Conservation (phyloP, 2,888 invertebrate species). For the Therioaphis trifolii region DNA sequence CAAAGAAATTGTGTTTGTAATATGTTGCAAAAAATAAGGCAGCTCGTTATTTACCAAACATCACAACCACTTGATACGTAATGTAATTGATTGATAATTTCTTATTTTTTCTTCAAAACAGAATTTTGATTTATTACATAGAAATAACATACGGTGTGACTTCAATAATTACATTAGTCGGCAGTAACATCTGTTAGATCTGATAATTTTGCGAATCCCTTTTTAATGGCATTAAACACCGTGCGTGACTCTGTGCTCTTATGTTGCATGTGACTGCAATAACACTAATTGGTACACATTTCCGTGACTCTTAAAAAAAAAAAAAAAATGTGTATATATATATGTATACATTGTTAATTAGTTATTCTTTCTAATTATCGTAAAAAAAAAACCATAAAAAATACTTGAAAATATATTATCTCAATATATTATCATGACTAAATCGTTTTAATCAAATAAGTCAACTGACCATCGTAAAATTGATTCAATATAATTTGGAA, state of each 20-base stretch:
- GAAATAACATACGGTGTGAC: constrained; percentile 3
- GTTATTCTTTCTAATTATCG: neutral
- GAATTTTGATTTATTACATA: neutral
- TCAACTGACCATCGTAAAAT: too few species aligned
- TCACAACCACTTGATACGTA: too few species aligned
- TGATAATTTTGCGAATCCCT: neutral
- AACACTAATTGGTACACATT: constrained; percentile 28
- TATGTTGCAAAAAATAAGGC: too few species aligned
- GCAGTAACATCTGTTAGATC: constrained; percentile 8
- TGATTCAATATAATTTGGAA: too few species aligned
- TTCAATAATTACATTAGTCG: constrained; percentile 25
- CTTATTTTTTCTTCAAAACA: too few species aligned
- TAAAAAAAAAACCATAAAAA: neutral
- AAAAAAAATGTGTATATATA: too few species aligned
- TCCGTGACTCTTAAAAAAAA: neutral
- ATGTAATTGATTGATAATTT: too few species aligned
- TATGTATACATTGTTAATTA: neutral
- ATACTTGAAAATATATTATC: neutral
- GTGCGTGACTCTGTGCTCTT: constrained; percentile 28
- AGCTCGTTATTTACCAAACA: too few species aligned
- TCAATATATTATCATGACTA: neutral
- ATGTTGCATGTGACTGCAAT: neutral
- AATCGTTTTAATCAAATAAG: neutral
- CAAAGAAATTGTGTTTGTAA: too few species aligned
- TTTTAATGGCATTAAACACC: constrained; percentile 32